Conservation (phyloP, 2,797 vertebrate genomes). For the Menidia menidia region DNA sequence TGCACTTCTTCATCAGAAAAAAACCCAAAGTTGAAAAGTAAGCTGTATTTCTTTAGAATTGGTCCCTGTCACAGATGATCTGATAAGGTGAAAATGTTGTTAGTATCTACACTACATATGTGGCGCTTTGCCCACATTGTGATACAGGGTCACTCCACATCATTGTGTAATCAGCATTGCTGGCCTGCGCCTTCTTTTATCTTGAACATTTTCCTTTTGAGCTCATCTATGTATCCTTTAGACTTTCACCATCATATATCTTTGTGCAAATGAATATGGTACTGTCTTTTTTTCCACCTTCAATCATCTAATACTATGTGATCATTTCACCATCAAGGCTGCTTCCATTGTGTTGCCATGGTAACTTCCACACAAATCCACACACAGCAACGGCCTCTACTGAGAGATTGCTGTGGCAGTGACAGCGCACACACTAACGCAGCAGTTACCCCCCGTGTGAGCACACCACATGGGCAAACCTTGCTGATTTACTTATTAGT, state of each 20-base stretch:
- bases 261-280: slow-evolving; percentile 43
- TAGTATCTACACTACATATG: background rate
- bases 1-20: background rate
- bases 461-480: slow-evolving; percentile 38
- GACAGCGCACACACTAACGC: slow-evolving; percentile 24
- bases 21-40: background rate
- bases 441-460: background rate
- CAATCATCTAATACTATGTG: slow-evolving; percentile 71
- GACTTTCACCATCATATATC: slow-evolving; percentile 8
- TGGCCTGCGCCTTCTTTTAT: slow-evolving; percentile 1
- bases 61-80: background rate
- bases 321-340: slow-evolving; percentile 76
- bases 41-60: background rate
- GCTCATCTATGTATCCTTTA: background rate
- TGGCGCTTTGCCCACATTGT: background rate
- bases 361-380: slow-evolving; percentile 68
- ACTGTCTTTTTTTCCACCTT: slow-evolving; percentile 30
- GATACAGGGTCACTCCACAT: slow-evolving; percentile 2
- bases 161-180: slow-evolving; percentile 11
- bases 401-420: slow-evolving; percentile 49
- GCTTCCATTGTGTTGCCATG: slow-evolving; percentile 76
- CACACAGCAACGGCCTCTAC: slow-evolving; percentile 63
- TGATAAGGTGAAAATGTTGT: background rate
- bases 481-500: slow-evolving; percentile 71
- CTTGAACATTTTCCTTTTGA: slow-evolving; percentile 20